phyloP scores from a whole-genome alignment of 2,113 vertebrate species.

The Carassius auratus region DNA sequence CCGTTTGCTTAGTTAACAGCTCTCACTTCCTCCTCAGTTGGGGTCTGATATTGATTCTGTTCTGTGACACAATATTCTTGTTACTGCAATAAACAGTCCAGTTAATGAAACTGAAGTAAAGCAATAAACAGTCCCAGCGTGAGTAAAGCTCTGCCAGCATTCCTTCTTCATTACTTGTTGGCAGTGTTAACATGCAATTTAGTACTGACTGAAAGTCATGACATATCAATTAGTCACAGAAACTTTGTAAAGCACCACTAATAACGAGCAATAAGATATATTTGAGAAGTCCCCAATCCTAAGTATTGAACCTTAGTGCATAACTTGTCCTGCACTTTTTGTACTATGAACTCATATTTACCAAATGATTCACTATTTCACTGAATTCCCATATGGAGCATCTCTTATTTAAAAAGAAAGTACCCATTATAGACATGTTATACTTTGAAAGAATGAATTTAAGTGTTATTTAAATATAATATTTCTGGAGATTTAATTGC shows the following conservation, averaged over 20 bases:
- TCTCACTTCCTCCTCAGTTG: conserved; percentile 42
- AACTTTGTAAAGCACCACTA: neutral
- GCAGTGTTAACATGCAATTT: neutral
- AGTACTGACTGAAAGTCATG: neutral
- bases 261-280: neutral
- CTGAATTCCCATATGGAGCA: too few relatives aligned
- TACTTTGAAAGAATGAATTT: neutral
- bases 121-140: conserved; percentile 4
- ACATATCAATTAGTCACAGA: neutral
- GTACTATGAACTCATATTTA: too few relatives aligned
- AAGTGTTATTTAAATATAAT: neutral
- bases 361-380: too few relatives aligned
- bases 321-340: too few relatives aligned
- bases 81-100: conserved; percentile 42
- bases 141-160: neutral
- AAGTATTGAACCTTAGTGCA: too few relatives aligned
- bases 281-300: neutral
- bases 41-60: neutral
- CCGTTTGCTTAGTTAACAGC: conserved; percentile 38
- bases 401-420: too few relatives aligned
- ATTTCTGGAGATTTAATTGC: neutral
- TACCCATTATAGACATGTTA: too few relatives aligned
- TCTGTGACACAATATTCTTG: neutral
- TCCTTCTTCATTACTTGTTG: neutral
- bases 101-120: conserved; percentile 12